Conservation (phyloP, 2,113 vertebrate species). For the Paradoxurus hermaphroditus region DNA sequence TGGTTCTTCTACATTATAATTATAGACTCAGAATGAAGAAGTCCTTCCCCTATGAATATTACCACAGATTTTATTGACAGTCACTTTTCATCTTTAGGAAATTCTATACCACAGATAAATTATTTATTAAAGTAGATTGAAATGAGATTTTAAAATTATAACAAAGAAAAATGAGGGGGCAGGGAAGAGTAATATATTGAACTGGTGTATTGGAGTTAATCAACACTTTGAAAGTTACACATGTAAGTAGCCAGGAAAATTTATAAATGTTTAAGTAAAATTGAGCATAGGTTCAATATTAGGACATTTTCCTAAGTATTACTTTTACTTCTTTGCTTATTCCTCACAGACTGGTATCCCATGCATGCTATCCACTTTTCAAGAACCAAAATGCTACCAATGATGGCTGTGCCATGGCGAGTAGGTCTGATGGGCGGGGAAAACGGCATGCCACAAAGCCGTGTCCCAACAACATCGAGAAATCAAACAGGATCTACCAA, state of each 20-base stretch:
- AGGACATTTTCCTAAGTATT: not conserved
- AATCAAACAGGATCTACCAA: conserved; percentile 82
- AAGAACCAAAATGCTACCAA: conserved; percentile 73
- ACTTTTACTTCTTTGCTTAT: not conserved
- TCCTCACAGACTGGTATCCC: conserved; percentile 82
- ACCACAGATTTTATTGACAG: not conserved
- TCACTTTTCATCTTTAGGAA: not conserved
- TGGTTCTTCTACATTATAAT: not conserved
- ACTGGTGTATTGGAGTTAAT: not conserved
- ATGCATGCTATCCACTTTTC: conserved; percentile 84
- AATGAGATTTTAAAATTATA: not conserved
- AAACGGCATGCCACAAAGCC: conserved; percentile 80
- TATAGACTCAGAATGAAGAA: not conserved
- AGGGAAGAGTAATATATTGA: not conserved
- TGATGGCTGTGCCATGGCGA: conserved; percentile 80
- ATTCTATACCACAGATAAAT: not conserved
- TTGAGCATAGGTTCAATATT: not conserved
- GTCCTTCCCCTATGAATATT: not conserved
- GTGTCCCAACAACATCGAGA: conserved; percentile 82
- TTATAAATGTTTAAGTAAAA: not conserved
- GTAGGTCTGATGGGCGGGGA: conserved; percentile 72
- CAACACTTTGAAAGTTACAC: not conserved
- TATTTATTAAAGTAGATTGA: not conserved
- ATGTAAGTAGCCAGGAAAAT: not conserved
- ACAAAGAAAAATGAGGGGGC: not conserved